Conservation (phyloP, 2,797 vertebrate genomes). For the Sebastolobus alascanus region DNA sequence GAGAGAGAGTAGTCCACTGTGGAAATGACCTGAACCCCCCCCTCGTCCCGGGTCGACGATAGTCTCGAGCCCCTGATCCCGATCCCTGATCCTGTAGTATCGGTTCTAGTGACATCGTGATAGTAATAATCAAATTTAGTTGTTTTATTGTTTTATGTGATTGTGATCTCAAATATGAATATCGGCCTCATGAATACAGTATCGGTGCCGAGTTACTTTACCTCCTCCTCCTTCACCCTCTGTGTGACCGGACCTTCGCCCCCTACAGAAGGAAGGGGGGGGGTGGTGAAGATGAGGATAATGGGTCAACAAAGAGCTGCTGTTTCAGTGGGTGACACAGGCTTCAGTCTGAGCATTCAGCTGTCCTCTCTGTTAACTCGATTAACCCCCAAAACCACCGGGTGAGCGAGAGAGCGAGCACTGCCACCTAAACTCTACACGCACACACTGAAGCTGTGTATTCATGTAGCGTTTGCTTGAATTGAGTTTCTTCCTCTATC, state of each 20-base stretch:
- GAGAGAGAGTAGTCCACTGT: conserved; percentile 1
- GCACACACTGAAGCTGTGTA: neutral
- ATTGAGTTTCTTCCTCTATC: neutral
- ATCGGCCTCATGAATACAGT: neutral
- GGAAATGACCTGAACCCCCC: conserved; percentile 11
- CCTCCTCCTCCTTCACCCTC: conserved; percentile 31
- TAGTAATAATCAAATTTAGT: too few relatives aligned
- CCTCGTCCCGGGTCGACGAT: too few relatives aligned
- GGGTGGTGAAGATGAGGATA: conserved; percentile 6
- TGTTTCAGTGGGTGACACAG: conserved; percentile 59
- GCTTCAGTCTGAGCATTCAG: conserved; percentile 69
- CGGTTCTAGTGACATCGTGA: too few relatives aligned
- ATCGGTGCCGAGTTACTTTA: neutral
- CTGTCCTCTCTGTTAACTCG: conserved; percentile 69
- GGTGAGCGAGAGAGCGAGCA: conserved; percentile 21
- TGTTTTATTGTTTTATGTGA: too few relatives aligned
- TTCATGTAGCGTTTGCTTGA: neutral
- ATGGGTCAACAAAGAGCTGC: conserved; percentile 68
- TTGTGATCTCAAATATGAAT: neutral
- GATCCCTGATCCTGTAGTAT: too few relatives aligned
- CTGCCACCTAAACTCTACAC: neutral
- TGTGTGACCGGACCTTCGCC: conserved; percentile 49
- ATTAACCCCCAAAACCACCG: conserved; percentile 69
- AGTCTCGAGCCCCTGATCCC: too few relatives aligned
- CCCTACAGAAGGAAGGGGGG: conserved; percentile 2